phyloP scores from a whole-genome alignment of 2,113 vertebrate genomes.

The Nothoprocta pentlandii region DNA sequence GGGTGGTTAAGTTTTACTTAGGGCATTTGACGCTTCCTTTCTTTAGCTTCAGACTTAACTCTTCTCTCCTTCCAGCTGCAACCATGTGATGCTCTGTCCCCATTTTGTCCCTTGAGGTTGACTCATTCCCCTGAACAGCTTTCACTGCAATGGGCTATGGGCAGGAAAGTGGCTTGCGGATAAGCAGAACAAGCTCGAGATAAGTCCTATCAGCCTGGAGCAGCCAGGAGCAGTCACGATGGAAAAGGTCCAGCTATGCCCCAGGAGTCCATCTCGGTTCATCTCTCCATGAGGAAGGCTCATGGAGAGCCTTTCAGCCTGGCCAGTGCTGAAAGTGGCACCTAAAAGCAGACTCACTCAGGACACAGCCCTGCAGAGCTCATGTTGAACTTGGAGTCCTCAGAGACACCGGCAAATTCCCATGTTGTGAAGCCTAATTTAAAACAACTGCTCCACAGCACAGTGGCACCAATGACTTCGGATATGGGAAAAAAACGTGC shows the following conservation, averaged over 20 bases:
- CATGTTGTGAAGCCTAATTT: not conserved
- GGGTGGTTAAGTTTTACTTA: not conserved
- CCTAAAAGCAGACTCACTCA: not conserved
- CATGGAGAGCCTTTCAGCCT: rapidly evolving
- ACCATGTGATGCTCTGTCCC: not conserved
- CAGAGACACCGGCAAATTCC: not conserved
- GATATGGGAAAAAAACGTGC: not conserved
- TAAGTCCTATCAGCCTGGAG: not conserved
- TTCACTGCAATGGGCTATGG: not conserved
- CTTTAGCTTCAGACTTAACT: not conserved
- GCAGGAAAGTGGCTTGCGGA: not conserved
- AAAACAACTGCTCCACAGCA: not conserved
- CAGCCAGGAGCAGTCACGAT: not conserved
- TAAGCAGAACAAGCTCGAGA: not conserved
- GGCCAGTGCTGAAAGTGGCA: not conserved
- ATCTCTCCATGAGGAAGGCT: not conserved
- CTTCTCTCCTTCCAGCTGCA: not conserved
- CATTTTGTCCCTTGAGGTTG: not conserved
- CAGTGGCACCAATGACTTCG: rapidly evolving
- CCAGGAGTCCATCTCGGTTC: not conserved
- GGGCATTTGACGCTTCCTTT: not conserved
- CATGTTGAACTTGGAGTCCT: not conserved
- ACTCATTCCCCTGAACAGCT: not conserved
- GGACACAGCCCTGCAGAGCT: not conserved
- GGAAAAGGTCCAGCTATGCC: not conserved